Percentiles rank a stretch among this genome's conserved stretches.
These are phyloP conservation scores for Ailurus styani DNA, from an alignment of 2,113 vertebrate genomes.

Conservation along the genomic window DNA sequence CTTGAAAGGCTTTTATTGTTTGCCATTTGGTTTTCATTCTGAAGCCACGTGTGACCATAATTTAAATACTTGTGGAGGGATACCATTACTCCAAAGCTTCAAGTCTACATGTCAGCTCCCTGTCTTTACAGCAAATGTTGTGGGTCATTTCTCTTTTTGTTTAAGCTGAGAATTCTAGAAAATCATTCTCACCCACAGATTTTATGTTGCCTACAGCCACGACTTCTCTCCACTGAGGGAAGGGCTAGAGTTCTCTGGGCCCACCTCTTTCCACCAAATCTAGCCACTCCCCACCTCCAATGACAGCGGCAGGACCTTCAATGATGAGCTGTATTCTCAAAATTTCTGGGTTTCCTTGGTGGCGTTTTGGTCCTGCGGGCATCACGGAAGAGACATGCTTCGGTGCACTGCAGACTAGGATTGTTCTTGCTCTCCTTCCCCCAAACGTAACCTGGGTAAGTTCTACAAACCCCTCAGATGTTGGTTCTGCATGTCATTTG, in stretches of 20 bases:
- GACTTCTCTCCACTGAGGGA: not conserved
- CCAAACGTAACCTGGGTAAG: not conserved
- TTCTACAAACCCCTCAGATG: not conserved
- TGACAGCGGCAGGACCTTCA: not conserved
- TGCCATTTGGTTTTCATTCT: conserved; percentile 82
- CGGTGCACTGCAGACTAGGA: not conserved
- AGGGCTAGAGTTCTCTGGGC: not conserved
- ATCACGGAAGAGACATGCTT: not conserved
- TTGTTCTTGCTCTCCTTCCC: not conserved
- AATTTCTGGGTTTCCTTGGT: not conserved
- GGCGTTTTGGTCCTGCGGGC: not conserved
- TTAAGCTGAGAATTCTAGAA: not conserved
- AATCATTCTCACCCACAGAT: not conserved
- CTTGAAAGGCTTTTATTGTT: conserved; percentile 45
- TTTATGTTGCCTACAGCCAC: not conserved
- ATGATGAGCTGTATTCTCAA: not conserved
- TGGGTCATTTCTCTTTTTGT: not conserved
- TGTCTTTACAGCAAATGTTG: conserved; percentile 71
- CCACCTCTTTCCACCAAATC: not conserved
- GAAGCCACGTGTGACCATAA: conserved; percentile 77
- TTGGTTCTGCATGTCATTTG: not conserved
- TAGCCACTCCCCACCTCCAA: not conserved
- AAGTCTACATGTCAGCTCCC: conserved; percentile 73
- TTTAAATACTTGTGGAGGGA: conserved; percentile 77
- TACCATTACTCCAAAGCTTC: conserved; percentile 73